These are phyloP conservation scores for Tineola bisselliella DNA, from an alignment of 2,888 invertebrate genomes.

Conservation along the genomic window DNA sequence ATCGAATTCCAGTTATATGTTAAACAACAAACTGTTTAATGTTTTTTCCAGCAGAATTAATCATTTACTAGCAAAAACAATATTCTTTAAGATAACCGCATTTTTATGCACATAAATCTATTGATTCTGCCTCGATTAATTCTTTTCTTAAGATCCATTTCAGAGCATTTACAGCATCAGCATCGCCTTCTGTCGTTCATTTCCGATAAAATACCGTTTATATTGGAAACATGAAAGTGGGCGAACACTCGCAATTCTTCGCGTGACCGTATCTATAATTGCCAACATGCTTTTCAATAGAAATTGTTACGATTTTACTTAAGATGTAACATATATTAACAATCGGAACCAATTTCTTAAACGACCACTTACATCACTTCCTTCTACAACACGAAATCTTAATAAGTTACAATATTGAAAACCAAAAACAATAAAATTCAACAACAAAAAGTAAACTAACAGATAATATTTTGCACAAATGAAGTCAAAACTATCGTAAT, in stretches of 20 bases:
- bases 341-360: neutral
- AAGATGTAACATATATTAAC: neutral
- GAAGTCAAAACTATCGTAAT: neutral
- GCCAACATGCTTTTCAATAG: slow-evolving; percentile 28
- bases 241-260: slow-evolving; percentile 21
- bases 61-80: too few relatives aligned
- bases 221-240: slow-evolving; percentile 11
- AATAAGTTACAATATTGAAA: too few relatives aligned
- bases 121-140: too few relatives aligned
- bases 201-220: neutral
- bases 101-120: too few relatives aligned
- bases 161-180: too few relatives aligned
- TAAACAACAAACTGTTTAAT: too few relatives aligned
- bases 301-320: slow-evolving; percentile 24
- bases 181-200: neutral
- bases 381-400: neutral
- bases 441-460: too few relatives aligned
- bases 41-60: too few relatives aligned
- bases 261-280: slow-evolving; percentile 33
- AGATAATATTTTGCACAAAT: neutral
- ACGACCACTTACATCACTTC: neutral
- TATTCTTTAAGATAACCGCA: too few relatives aligned
- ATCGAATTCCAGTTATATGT: too few relatives aligned
- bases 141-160: too few relatives aligned
- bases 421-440: too few relatives aligned